Base-by-base conservation (phyloP, 2,113 vertebrate species). In the Cynocephalus volans region DNA sequence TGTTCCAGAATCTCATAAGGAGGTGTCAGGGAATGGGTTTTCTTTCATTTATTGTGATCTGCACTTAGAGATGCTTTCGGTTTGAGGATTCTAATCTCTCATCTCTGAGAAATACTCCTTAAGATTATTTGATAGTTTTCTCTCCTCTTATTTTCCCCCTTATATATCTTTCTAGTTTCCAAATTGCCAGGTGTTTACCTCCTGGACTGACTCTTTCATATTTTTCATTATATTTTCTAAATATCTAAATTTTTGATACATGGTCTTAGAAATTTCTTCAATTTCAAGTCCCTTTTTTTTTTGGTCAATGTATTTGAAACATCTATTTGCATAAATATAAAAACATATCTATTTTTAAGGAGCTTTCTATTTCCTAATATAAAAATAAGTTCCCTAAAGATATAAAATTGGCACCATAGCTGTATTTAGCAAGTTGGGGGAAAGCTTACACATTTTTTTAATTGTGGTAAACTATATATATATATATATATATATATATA, bases 1-100 rank as follows among this genome's bases (percentile, higher is more conserved):
- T 94, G 50, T 93, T 96, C 80, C 88, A 26, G 93, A 93, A 80
- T 94, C 58, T 90, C 70, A 75, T 65, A 75, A 76, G 64, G 12
- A 91, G 48, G 13, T 84, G 11, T 88, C 80, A 85, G 36, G 75
- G 75, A 88, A 28, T 89, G 28, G 83, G 24, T 94, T 45, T 65
- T 65, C 70, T 87, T 96, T 95, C 81, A 96, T 92, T 96, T 95
- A 86, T 56, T 92, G 48, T 90, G 58, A 76, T 88, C 60, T 56
- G 4, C 69, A 36, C 60, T 79, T 97, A 28, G 0, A 52, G 81
- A 90, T 91, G 36, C 64, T 95, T 96, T 87, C 80, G 58, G 48
- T 72, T 52, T 87, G 58, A 87, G 76, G 65, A 95, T 64, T 86
- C 80, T 92, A 82, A 12, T 31, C 72, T 91, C 72, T 93, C 4